These are phyloP conservation scores for Scomber scombrus DNA, from an alignment of 2,113 vertebrate species.

Conservation along the genomic window DNA sequence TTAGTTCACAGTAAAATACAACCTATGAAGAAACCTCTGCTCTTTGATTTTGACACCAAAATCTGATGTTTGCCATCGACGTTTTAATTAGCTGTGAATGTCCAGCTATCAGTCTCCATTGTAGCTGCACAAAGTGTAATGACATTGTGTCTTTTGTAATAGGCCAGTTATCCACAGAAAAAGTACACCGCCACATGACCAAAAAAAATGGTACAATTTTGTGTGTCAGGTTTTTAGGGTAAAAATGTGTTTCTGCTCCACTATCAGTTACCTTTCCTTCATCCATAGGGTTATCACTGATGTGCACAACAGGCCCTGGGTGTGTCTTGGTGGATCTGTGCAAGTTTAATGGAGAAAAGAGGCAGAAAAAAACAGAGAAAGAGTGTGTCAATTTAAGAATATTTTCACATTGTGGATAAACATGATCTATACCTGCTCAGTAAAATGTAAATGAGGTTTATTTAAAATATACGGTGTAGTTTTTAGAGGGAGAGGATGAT, in stretches of 20 bases:
- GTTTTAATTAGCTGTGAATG: constrained; percentile 38
- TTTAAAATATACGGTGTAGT: background rate
- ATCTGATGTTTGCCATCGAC: constrained; percentile 13
- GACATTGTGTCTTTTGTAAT: background rate
- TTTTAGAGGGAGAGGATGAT: background rate
- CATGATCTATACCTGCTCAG: background rate
- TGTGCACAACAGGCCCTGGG: constrained; percentile 97
- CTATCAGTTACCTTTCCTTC: constrained; percentile 93
- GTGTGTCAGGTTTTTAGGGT: background rate
- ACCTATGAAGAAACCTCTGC: background rate
- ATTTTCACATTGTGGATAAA: background rate
- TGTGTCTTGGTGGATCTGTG: constrained; percentile 97
- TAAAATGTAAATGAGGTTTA: background rate
- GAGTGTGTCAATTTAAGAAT: background rate
- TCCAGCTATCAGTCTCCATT: constrained; percentile 5
- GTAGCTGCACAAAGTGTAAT: background rate
- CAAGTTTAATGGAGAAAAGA: constrained; percentile 48
- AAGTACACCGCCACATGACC: background rate
- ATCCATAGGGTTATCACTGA: constrained; percentile 99
- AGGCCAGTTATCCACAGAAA: background rate
- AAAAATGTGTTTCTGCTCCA: background rate
- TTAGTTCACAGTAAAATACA: background rate
- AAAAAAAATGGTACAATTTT: background rate
- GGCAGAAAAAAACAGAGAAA: constrained; percentile 11
- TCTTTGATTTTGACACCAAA: constrained; percentile 11